These are phyloP conservation scores for Harpalus rubripes DNA, from an alignment of 2,888 invertebrate genomes.

Conservation along the genomic window DNA sequence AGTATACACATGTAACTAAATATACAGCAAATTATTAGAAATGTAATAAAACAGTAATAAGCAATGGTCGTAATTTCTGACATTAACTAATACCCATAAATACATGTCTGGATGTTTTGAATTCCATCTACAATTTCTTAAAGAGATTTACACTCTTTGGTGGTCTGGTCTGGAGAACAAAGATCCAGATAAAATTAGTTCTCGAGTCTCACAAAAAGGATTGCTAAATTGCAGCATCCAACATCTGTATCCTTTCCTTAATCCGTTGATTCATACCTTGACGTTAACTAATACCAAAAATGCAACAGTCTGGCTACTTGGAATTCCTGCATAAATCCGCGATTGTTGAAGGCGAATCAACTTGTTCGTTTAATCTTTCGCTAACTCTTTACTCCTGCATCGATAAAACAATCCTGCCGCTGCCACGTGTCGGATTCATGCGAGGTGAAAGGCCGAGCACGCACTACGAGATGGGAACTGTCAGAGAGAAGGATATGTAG, in stretches of 20 bases:
- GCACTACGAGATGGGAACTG: constrained; percentile 56
- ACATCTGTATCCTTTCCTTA: not conserved
- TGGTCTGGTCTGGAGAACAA: not conserved
- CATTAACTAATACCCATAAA: not conserved
- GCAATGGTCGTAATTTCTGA: not conserved
- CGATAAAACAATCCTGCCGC: constrained; percentile 5
- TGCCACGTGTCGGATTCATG: constrained; percentile 17
- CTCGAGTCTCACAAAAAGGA: not conserved
- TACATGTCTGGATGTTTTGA: not conserved
- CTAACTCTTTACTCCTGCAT: not conserved
- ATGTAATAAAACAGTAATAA: not conserved
- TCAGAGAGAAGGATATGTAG: constrained; percentile 49
- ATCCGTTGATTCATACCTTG: constrained; percentile 5
- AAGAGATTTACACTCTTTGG: not conserved
- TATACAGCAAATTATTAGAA: too few species aligned
- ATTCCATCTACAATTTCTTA: not conserved
- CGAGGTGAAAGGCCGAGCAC: constrained; percentile 13
- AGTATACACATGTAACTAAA: too few species aligned
- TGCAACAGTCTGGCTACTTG: constrained; percentile 5
- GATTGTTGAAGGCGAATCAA: not conserved
- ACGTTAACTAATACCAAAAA: constrained; percentile 6
- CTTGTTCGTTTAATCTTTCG: not conserved
- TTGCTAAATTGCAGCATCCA: not conserved
- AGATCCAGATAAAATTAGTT: constrained; percentile 1
- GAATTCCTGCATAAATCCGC: not conserved